phyloP scores from a whole-genome alignment of 2,113 vertebrate genomes.

The Pangasianodon hypophthalmus region DNA sequence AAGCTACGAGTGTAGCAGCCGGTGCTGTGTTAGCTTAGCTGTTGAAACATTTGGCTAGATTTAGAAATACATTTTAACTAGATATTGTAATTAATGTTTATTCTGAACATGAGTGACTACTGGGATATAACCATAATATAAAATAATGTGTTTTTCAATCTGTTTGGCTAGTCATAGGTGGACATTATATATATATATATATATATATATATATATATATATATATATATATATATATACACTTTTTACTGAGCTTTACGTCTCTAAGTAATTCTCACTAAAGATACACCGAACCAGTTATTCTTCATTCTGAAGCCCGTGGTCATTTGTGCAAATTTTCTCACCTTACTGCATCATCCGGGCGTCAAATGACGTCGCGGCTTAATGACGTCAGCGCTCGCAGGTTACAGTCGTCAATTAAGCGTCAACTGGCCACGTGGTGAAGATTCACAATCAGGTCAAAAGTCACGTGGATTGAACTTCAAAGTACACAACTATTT shows the following conservation, averaged over 20 bases:
- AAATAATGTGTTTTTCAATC: neutral
- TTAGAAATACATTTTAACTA: neutral
- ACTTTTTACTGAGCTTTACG: neutral
- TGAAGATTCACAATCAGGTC: neutral
- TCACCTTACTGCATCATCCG: neutral
- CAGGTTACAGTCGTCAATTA: too few species aligned
- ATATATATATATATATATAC: neutral
- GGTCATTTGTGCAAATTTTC: neutral
- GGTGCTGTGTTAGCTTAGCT: constrained; percentile 3
- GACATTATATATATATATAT: neutral
- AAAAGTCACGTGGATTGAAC: neutral
- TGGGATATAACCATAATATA: neutral
- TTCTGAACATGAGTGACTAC: neutral
- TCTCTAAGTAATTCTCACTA: neutral
- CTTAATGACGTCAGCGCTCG: neutral
- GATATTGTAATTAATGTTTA: neutral
- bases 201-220: neutral
- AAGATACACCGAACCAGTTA: neutral
- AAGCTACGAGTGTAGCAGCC: neutral
- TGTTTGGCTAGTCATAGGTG: neutral
- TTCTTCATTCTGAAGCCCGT: neutral
- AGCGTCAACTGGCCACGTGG: neutral
- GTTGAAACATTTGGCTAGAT: neutral
- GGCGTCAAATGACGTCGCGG: neutral
- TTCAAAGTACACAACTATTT: neutral